These are phyloP conservation scores for Bos javanicus DNA, from an alignment of 2,113 vertebrate species.

Conservation along the genomic window DNA sequence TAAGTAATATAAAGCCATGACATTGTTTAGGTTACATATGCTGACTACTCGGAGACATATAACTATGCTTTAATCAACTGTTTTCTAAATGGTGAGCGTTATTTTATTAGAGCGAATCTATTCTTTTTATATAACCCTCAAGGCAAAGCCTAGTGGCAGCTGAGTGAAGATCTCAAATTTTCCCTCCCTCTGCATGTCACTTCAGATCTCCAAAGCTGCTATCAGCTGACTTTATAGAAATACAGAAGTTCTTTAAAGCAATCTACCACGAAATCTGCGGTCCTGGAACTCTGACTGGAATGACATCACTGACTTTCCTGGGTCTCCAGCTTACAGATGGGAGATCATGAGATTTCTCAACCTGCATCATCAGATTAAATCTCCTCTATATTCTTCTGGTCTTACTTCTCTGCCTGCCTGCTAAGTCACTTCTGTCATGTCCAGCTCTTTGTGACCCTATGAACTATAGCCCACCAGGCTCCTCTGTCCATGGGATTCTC, in stretches of 20 bases:
- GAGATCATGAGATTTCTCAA: not conserved
- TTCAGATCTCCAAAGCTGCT: not conserved
- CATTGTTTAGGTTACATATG: slow-evolving; percentile 40
- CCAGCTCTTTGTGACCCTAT: not conserved
- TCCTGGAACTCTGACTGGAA: not conserved
- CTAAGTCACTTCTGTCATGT: not conserved
- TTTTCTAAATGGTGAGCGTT: not conserved
- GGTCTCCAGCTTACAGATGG: not conserved
- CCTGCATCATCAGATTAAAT: not conserved
- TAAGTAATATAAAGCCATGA: slow-evolving; percentile 66
- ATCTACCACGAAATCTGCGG: not conserved
- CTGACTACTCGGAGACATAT: not conserved
- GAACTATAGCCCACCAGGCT: not conserved
- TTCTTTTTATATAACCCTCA: not conserved
- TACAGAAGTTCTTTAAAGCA: not conserved
- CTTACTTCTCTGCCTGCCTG: not conserved
- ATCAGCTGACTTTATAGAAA: not conserved
- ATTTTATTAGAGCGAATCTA: not conserved
- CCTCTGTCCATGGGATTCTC: not conserved
- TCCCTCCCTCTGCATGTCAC: not conserved
- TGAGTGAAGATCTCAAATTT: not conserved
- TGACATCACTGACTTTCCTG: not conserved
- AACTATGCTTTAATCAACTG: not conserved
- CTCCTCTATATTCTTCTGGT: not conserved
- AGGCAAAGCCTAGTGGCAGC: not conserved